These are phyloP conservation scores for Dufourea novaeangliae DNA, from an alignment of 1,140 invertebrate genomes.

Conservation along the genomic window DNA sequence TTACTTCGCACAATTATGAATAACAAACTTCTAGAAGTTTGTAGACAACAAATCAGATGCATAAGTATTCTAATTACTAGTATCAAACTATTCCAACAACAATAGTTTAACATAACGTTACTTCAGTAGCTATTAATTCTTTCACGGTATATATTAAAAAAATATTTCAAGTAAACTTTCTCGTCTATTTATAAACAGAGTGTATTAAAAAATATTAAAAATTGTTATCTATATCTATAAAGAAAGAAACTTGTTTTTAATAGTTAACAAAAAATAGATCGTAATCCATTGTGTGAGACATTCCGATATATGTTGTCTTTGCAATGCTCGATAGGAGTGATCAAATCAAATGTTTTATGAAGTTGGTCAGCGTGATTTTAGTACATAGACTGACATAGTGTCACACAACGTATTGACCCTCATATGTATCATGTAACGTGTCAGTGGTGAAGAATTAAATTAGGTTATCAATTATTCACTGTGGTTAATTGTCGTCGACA, in stretches of 20 bases:
- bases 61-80: too few species aligned
- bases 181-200: too few species aligned
- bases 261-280: not conserved
- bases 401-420: slow-evolving; percentile 14
- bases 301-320: not conserved
- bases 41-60: too few species aligned
- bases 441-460: slow-evolving; percentile 37
- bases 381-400: slow-evolving; percentile 10
- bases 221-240: not conserved
- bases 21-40: too few species aligned
- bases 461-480: slow-evolving; percentile 39
- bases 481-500: slow-evolving; percentile 30
- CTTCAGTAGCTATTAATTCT: not conserved
- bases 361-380: slow-evolving; percentile 24
- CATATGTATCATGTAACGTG: not conserved
- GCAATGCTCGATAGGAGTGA: not conserved
- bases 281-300: not conserved
- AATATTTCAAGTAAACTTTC: too few species aligned
- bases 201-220: not conserved
- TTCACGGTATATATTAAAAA: too few species aligned
- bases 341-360: slow-evolving; percentile 2
- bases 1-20: too few species aligned
- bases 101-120: too few species aligned
- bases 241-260: not conserved
- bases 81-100: too few species aligned